These are phyloP conservation scores for Hestina assimilis DNA, from an alignment of 1,140 invertebrate species.

Conservation along the genomic window DNA sequence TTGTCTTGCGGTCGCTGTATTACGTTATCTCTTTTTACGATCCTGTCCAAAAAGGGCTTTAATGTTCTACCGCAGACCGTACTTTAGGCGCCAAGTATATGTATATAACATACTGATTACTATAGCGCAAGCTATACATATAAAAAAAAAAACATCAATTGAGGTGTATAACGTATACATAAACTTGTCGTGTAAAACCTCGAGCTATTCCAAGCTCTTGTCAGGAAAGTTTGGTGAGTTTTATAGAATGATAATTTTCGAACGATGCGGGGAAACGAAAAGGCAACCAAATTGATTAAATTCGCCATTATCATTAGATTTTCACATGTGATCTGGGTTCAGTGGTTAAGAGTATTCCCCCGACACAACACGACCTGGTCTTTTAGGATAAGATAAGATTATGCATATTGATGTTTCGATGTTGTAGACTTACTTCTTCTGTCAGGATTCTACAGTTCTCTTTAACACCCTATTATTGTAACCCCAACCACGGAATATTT, in stretches of 20 bases:
- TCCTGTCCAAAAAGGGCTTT: background rate
- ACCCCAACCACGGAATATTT: background rate
- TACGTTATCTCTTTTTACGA: background rate
- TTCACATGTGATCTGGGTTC: background rate
- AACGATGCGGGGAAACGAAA: slow-evolving; percentile 4
- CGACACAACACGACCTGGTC: slow-evolving; percentile 11
- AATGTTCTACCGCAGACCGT: background rate
- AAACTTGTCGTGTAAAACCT: background rate
- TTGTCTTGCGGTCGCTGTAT: slow-evolving; percentile 4
- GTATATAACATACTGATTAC: no score
- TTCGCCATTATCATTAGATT: background rate
- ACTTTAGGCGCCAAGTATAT: slow-evolving; percentile 2
- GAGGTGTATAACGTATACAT: slow-evolving; percentile 2
- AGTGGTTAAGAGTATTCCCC: background rate
- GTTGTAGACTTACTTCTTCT: slow-evolving; percentile 16
- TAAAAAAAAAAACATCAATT: no score
- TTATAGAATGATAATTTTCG: background rate
- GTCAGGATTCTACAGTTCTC: background rate
- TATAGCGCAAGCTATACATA: no score
- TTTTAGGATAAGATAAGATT: slow-evolving; percentile 3
- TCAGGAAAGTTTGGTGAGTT: background rate
- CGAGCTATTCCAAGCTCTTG: slow-evolving; percentile 11
- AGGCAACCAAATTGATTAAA: background rate
- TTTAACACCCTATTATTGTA: background rate
- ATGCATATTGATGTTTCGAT: slow-evolving; percentile 6